These are phyloP conservation scores for Rhinopomastus cyanomelas DNA, from an alignment of 2,113 vertebrate genomes.

Conservation along the genomic window DNA sequence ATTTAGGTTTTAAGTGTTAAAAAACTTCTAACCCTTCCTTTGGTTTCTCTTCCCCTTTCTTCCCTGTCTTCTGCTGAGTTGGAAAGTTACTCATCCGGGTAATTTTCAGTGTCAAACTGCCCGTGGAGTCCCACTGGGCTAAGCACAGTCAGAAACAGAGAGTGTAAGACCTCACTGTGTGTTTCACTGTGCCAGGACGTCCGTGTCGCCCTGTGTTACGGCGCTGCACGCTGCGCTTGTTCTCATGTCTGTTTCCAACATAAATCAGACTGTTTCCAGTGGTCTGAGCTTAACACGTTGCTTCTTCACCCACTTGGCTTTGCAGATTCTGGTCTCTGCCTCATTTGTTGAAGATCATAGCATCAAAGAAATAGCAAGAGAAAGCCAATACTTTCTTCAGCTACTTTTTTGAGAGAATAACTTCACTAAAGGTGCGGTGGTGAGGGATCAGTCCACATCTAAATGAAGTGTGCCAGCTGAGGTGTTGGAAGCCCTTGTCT, in stretches of 20 bases:
- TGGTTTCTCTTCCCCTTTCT: not conserved
- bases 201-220: no score
- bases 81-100: not conserved
- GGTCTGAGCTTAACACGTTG: not conserved
- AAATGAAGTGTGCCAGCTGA: not conserved
- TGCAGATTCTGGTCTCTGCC: not conserved
- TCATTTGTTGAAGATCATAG: not conserved
- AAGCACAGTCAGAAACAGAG: not conserved
- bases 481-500: not conserved
- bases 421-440: not conserved
- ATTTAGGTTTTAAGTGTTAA: not conserved
- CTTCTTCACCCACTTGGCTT: not conserved
- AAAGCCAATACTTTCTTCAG: not conserved
- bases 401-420: not conserved
- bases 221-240: rapidly evolving
- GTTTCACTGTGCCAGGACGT: not conserved
- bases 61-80: not conserved
- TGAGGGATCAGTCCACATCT: not conserved
- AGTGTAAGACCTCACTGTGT: not conserved
- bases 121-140: not conserved
- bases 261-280: not conserved
- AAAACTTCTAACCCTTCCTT: not conserved
- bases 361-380: not conserved
- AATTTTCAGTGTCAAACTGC: not conserved
- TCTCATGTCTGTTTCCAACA: not conserved